phyloP scores from a whole-genome alignment of 2,797 vertebrate genomes.

The Arremon aurantiirostris region DNA sequence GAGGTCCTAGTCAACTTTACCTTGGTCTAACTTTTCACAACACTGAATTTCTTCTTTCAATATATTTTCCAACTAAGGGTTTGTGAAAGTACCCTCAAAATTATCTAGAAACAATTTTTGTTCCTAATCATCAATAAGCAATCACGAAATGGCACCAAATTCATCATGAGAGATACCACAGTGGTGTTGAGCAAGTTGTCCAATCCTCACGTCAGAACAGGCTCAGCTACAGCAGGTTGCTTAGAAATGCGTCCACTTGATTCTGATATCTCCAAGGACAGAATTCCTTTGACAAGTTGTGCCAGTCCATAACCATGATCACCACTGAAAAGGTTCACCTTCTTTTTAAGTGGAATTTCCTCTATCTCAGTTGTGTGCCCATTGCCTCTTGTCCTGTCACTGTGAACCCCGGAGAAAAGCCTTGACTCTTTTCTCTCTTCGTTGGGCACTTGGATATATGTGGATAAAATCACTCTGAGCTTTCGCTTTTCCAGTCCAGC shows the following conservation, averaged over 20 bases:
- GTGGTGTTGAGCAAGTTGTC: neutral
- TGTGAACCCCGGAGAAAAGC: neutral
- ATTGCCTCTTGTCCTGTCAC: neutral
- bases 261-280: neutral
- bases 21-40: neutral
- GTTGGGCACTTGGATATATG: neutral
- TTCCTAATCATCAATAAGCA: neutral
- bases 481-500: neutral
- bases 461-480: neutral
- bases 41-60: neutral
- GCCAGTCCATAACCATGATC: neutral
- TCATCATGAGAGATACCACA: accelerated
- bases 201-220: neutral
- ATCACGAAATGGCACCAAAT: neutral
- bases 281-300: neutral
- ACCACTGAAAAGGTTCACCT: neutral
- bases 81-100: neutral
- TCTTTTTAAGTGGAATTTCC: neutral
- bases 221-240: neutral
- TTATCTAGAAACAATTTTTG: neutral
- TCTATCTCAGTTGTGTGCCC: accelerated
- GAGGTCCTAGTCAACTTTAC: neutral
- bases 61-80: neutral
- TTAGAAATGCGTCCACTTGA: neutral
- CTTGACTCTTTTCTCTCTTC: neutral